Evolutionary conservation across 2,797 vertebrate genomes (phyloP), one percentile per base, ranked within the genome.

Genomic region (Dallia pectoralis): DNA sequence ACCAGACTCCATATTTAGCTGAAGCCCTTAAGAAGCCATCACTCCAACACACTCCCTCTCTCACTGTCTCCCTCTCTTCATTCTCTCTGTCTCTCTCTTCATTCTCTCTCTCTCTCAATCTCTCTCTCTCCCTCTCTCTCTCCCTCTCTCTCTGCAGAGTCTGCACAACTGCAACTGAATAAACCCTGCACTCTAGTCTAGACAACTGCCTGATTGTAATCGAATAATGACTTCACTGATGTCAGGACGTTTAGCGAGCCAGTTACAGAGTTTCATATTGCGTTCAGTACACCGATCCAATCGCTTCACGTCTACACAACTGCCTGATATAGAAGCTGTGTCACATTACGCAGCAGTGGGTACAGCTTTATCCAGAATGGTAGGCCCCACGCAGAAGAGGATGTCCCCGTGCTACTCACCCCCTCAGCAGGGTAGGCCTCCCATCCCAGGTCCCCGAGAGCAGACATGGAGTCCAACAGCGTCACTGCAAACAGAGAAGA

Each of bases 381-480:
- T 53, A 4, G 16, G 16, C 29, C 27, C 27, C 56, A 8, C 4
- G 40, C 64, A 40, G 51, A 15, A 36, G 32, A 30, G 11, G 30
- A 51, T 53, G 6, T 51, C 49, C 18, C 74, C 22, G 72, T 66
- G 61, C 64, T 36, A 94, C 93, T 93, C 85, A 95, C 94, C 91
- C 94, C 94, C 77, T 94, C 94, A 70, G 91, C 91, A 73, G 94
- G 94, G 74, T 94, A 93, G 25, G 94, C 93, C 88, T 94, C 93
- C 94, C 94, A 95, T 81, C 93, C 94, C 65, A 95, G 90, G 86
- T 95, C 93, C 33, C 93, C 93, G 85, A 93, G 84, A 22, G 94
- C 93, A 29, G 93, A 94, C 93, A 94, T 94, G 33, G 94, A 94
- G 84, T 95, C 94, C 88, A 94, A 86, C 80, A 95, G 86, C 11